A percentile compares a stretch with the other conserved stretches of the same genome.
Evolutionary conservation across 1,140 invertebrate species (phyloP).

Genomic region (Antheraea pernyi): DNA sequence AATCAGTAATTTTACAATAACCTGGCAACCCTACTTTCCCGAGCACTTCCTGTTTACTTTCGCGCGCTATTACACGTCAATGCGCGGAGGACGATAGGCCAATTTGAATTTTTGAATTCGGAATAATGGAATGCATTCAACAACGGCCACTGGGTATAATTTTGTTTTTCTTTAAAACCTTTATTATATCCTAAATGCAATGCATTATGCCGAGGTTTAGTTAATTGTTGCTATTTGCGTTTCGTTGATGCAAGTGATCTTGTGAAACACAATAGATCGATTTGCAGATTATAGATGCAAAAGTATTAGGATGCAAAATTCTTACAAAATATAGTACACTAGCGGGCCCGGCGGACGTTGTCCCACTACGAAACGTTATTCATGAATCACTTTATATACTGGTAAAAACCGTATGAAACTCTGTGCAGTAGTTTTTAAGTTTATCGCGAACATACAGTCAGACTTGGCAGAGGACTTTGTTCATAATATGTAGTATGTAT

Average conservation of each 20-base stretch:
- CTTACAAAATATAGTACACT: background rate
- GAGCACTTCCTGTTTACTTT: conserved; percentile 74
- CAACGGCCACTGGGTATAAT: conserved; percentile 45
- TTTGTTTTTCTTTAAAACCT: conserved; percentile 42
- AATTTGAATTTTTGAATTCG: conserved; percentile 71
- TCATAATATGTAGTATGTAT: too few species aligned
- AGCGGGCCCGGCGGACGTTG: too few species aligned
- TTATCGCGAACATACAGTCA: too few species aligned
- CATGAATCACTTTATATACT: too few species aligned
- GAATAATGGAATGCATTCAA: conserved; percentile 60
- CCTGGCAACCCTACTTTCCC: conserved; percentile 29
- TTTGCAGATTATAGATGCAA: too few species aligned
- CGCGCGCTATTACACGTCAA: conserved; percentile 76
- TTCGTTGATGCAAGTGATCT: background rate
- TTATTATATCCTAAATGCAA: background rate
- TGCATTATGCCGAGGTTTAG: conserved; percentile 1
- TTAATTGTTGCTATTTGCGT: conserved; percentile 10
- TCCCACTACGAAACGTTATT: too few species aligned
- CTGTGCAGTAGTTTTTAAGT: too few species aligned
- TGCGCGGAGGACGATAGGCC: conserved; percentile 63
- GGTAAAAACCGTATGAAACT: too few species aligned
- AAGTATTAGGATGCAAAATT: background rate
- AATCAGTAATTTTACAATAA: background rate
- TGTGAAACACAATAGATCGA: background rate
- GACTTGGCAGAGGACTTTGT: too few species aligned